These are phyloP conservation scores for Sparus aurata DNA, from an alignment of 2,797 vertebrate genomes.

Conservation along the genomic window DNA sequence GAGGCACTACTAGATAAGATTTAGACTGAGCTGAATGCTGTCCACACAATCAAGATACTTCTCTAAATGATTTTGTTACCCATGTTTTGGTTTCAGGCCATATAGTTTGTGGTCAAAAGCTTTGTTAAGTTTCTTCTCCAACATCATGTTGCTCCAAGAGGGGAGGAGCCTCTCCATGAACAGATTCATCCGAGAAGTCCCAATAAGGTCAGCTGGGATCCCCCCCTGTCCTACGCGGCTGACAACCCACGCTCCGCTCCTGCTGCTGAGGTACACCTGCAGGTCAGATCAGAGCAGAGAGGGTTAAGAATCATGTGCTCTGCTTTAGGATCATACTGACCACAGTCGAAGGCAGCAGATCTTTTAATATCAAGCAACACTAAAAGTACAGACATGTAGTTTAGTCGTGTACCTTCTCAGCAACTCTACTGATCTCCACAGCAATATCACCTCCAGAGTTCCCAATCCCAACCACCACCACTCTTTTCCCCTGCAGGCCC, in stretches of 20 bases:
- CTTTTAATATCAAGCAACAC: neutral
- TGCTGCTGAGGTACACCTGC: conserved; percentile 83
- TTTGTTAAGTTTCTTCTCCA: conserved; percentile 73
- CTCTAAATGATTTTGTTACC: conserved; percentile 71
- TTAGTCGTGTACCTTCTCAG: conserved; percentile 69
- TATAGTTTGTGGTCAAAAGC: conserved; percentile 77
- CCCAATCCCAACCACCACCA: conserved; percentile 83
- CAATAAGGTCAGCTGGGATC: conserved; percentile 63
- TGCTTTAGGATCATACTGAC: neutral
- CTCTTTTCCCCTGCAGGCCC: conserved; percentile 78
- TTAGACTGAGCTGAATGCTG: neutral
- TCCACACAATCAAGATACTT: neutral
- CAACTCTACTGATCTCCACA: conserved; percentile 80
- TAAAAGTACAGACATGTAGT: neutral
- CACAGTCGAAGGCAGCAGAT: neutral
- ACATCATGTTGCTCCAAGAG: conserved; percentile 25
- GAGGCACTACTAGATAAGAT: neutral
- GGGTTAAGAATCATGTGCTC: neutral
- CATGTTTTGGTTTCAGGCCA: conserved; percentile 87
- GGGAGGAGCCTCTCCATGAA: conserved; percentile 53
- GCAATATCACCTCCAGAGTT: conserved; percentile 84
- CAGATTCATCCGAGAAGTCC: conserved; percentile 43
- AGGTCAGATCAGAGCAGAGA: neutral
- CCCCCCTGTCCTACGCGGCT: conserved; percentile 71
- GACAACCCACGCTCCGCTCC: conserved; percentile 79